Conservation (phyloP, 2,888 invertebrate species). For the Ennomos quercinarius region DNA sequence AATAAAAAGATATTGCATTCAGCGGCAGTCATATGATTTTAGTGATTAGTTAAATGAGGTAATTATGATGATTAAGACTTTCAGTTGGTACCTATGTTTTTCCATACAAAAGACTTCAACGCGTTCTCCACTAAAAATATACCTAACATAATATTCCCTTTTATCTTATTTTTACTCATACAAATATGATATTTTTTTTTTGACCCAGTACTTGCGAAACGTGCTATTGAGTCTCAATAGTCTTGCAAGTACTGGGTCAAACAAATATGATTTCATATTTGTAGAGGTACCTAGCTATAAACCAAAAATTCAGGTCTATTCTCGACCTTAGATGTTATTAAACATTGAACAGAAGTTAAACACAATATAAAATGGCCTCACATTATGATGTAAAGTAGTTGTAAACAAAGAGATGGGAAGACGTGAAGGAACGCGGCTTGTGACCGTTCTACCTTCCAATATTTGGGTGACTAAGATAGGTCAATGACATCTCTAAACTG, state of each 20-base stretch:
- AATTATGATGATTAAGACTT: too few species aligned
- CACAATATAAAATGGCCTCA: constrained; percentile 45
- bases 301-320: neutral
- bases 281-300: neutral
- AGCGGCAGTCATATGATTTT: too few species aligned
- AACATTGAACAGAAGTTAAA: constrained; percentile 41
- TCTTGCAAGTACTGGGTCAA: too few species aligned
- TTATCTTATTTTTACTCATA: too few species aligned
- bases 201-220: too few species aligned
- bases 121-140: constrained; percentile 6
- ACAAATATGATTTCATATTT: too few species aligned
- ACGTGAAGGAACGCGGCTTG: constrained; percentile 65
- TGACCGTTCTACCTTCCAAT: constrained; percentile 1
- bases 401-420: constrained; percentile 53
- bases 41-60: too few species aligned
- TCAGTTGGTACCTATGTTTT: constrained; percentile 18
- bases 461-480: constrained; percentile 27
- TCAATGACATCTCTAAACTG: constrained; percentile 18
- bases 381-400: constrained; percentile 66
- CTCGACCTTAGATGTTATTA: constrained; percentile 14
- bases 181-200: too few species aligned
- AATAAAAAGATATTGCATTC: too few species aligned
- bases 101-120: constrained; percentile 37
- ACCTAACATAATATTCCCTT: neutral
- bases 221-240: too few species aligned